A percentile compares a stretch with the other conserved stretches of the same genome.
These are phyloP conservation scores for Dicyrtoma fusca DNA, from an alignment of 2,888 invertebrate species.

Conservation along the genomic window DNA sequence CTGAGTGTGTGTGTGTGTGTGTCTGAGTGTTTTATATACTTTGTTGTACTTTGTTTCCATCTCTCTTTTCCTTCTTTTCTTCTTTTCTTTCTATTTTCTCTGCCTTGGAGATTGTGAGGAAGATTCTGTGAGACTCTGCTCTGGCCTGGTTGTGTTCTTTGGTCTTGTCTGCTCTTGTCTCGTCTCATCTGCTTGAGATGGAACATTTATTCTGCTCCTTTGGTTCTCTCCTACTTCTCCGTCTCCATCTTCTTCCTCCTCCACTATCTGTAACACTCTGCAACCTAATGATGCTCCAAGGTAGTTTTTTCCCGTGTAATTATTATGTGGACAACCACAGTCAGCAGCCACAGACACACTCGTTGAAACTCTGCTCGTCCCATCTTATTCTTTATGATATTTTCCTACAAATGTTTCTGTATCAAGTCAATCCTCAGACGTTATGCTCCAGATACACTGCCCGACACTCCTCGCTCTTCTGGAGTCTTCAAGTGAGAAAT, in stretches of 20 bases:
- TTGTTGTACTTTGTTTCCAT: neutral
- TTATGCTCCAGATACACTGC: no score
- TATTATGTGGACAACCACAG: conserved; percentile 37
- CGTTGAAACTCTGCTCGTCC: conserved; percentile 18
- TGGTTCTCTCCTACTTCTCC: neutral
- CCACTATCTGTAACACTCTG: neutral
- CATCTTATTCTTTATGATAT: conserved; percentile 2
- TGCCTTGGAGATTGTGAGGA: neutral
- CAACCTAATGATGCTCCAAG: conserved; percentile 42
- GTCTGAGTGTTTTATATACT: conserved; percentile 13
- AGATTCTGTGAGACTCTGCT: neutral
- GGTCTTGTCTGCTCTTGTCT: no score
- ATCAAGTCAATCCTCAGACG: conserved; percentile 2
- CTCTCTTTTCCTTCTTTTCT: conserved; percentile 4
- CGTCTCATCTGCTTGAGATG: no score
- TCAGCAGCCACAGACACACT: conserved; percentile 35
- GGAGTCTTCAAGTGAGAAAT: conserved; percentile 17
- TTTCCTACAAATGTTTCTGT: conserved; percentile 18
- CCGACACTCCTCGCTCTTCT: neutral
- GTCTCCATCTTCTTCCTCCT: neutral
- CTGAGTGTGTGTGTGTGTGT: conserved; percentile 19
- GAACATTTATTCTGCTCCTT: no score
- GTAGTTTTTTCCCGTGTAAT: conserved; percentile 40
- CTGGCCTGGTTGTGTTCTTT: no score
- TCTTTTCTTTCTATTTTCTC: conserved; percentile 14